phyloP scores from a whole-genome alignment of 2,797 vertebrate species.

The Yasuhikotakia modesta region DNA sequence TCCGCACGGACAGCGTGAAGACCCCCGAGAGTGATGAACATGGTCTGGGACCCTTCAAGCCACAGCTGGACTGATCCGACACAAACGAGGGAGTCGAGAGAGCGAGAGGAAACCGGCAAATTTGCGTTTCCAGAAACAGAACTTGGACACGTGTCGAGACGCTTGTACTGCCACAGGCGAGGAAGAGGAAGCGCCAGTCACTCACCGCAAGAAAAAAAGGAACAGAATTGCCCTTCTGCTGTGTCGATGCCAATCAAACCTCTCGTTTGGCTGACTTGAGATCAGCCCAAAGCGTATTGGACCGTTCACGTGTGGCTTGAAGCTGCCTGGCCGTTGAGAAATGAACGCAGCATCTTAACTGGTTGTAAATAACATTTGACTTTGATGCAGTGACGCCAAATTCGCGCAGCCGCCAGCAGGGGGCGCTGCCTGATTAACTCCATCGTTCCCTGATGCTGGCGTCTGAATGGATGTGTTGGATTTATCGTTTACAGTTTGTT shows the following conservation, averaged over 20 bases:
- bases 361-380: not conserved
- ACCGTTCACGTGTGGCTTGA: not conserved
- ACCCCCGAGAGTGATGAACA: conserved; percentile 86
- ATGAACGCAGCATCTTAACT: not conserved
- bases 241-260: not conserved
- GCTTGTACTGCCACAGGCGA: not conserved
- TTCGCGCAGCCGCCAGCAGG: conserved; percentile 24
- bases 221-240: not conserved
- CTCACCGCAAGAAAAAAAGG: not conserved
- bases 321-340: not conserved
- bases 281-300: too few relatives aligned
- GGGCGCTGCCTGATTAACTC: conserved; percentile 28
- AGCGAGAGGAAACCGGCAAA: not conserved
- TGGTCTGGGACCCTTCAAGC: conserved; percentile 81
- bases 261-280: not conserved
- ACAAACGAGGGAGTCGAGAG: not conserved
- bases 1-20: conserved; percentile 90
- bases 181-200: not conserved
- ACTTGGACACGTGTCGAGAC: not conserved
- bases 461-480: conserved; percentile 5
- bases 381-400: not conserved
- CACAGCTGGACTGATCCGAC: conserved; percentile 48
- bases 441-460: conserved; percentile 33
- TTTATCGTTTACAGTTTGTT: conserved; percentile 15
- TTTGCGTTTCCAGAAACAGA: not conserved